Evolutionary conservation across 1,140 invertebrate genomes (phyloP), one percentile per base, ranked within the genome.

Genomic region (Euura lappo): DNA sequence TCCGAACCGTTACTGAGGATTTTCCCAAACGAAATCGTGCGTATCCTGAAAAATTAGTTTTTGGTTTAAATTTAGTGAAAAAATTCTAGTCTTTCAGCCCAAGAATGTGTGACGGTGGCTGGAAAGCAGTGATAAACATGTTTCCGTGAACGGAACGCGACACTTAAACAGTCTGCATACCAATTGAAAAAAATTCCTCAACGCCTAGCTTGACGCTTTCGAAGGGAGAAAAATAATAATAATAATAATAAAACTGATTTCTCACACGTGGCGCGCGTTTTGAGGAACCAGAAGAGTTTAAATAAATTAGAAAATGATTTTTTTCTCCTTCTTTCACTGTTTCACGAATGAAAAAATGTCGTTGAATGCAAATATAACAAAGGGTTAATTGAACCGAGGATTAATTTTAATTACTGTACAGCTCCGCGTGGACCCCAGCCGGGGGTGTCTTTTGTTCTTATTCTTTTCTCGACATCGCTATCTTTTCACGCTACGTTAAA

Each of bases 31-130:
- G 76, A 79, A 81, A 81, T 81, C 78, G 79, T 67, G 77, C 79
- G 73, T 81, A 71, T 72, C 76, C 78, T 81, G 78, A 80, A 75
- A 81, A 80, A 80, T 81, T 79, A 73, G 70, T 79, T 60, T 71
- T 76, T 66, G 68, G 65, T 76, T 76, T 78, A 77, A 78, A 80
- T 77, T 76, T 75, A 75, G 75, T 2, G 64, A 13, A 68, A n/a
- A 13, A 60, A 60, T 8, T 8, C 51, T 0, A 28, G 28, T 28
- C 28, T 28, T 28, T 1, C 28, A 6, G 51, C 51, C 69, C 28
- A 65, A 46, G 42, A 68, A 71, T 72, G 72, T 72, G 72, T 65
- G 74, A 51, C 46, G 44, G 46, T 44, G 42, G 45, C 43, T 2
- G 44, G 68, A 65, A 71, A 45, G n/a, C 8, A 60, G 67, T 72